These are phyloP conservation scores for Chrysomela aeneicollis DNA, from an alignment of 2,888 invertebrate genomes.

Conservation along the genomic window DNA sequence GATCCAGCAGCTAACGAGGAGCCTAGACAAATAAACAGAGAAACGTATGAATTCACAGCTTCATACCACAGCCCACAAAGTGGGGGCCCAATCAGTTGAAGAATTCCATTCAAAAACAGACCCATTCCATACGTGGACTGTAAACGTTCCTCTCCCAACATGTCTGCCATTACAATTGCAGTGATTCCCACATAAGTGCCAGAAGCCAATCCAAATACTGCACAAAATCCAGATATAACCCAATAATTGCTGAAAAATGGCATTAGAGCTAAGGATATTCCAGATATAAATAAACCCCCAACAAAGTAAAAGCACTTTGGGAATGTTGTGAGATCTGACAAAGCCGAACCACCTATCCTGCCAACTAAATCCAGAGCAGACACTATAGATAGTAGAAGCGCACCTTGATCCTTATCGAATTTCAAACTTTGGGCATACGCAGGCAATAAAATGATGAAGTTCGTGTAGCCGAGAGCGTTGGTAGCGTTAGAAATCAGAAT, in stretches of 20 bases:
- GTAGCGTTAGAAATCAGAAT: conserved; percentile 86
- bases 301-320: conserved; percentile 87
- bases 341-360: conserved; percentile 83
- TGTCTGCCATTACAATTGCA: conserved; percentile 87
- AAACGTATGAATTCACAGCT: conserved; percentile 69
- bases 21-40: conserved; percentile 78
- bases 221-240: conserved; percentile 74
- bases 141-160: conserved; percentile 83
- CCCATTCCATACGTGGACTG: conserved; percentile 89
- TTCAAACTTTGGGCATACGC: conserved; percentile 76
- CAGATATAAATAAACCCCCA: conserved; percentile 79
- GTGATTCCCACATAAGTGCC: conserved; percentile 88
- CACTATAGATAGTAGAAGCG: conserved; percentile 80
- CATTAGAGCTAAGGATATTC: conserved; percentile 74
- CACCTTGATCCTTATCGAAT: conserved; percentile 75
- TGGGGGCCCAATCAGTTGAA: conserved; percentile 84
- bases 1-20: conserved; percentile 76
- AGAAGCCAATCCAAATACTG: conserved; percentile 81
- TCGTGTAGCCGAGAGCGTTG: conserved; percentile 86
- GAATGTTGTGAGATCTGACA: conserved; percentile 78
- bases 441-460: conserved; percentile 83
- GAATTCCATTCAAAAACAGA: conserved; percentile 82
- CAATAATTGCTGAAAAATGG: conserved; percentile 74
- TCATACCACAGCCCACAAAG: conserved; percentile 80
- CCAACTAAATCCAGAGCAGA: conserved; percentile 83